Evolutionary conservation across 2,888 invertebrate genomes (phyloP), one percentile per base, ranked within the genome.

Genomic region (Cistogaster globosa): DNA sequence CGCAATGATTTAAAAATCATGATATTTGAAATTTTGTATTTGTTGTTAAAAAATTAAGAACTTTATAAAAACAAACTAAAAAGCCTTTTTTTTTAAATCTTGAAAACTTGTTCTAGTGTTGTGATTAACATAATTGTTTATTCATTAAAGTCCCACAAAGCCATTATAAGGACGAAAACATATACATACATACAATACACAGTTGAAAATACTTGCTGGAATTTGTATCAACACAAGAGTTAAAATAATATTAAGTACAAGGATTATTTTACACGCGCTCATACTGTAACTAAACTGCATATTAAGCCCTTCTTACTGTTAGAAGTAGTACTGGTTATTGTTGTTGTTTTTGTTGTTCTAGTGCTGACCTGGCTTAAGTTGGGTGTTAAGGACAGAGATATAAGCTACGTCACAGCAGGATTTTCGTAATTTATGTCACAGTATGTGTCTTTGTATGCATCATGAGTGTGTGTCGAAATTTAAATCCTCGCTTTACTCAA

Each of bases 221-320:
- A 18, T 18, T 53, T 6, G 18, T 18, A 14, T 53, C 9, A 53
- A 53, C 9, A 18, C 2, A 53, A 53, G 18, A 16, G 57, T 48
- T 83, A 57, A 55, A 48, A 38, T 20, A 18, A 12, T 18, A 60
- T 62, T 72, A 72, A 83, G 45, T 57, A 71, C 53, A 68, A 36
- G 79, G 68, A 83, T 69, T 79, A 65, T 55, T 68, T 79, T 26
- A 74, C 62, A 78, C 83, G 74, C 74, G 74, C 79, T 69, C 26
- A 22, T 38, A 67, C 65, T 83, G 53, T 65, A 65, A 65, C 76
- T 71, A 76, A 75, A 68, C 32, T 22, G 14, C 36, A 32, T 51
- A 62, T 53, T 60, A 77, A 71, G 65, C 58, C 76, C 58, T 58
- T 69, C 62, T 76, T 51, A 76, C 22, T 77, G 57, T 42, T 32